Percentiles rank a stretch among this genome's conserved stretches.
phyloP scores from a whole-genome alignment of 2,797 vertebrate genomes.

The Florisuga fusca region DNA sequence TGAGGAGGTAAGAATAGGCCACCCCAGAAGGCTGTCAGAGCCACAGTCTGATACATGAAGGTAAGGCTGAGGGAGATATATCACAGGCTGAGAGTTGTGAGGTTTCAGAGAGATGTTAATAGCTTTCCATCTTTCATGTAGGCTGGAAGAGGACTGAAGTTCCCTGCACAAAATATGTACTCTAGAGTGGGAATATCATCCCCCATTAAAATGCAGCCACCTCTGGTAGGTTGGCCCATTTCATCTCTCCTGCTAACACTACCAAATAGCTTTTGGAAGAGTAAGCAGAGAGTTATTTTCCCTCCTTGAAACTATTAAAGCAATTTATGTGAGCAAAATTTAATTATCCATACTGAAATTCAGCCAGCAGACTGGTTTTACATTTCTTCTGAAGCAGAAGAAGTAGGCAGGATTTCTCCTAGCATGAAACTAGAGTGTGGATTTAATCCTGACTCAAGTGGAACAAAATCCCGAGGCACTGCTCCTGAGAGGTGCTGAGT shows the following conservation, averaged over 20 bases:
- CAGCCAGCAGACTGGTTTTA: not conserved
- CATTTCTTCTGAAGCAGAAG: not conserved
- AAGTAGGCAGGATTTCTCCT: not conserved
- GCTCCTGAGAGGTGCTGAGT: not conserved
- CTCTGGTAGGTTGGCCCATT: not conserved
- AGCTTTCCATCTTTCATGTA: not conserved
- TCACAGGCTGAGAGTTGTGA: not conserved
- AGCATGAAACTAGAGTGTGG: not conserved
- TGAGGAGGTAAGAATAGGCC: not conserved
- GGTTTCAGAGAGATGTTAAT: not conserved
- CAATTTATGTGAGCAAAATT: not conserved
- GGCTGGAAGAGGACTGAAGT: not conserved
- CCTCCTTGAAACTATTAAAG: not conserved
- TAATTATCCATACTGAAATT: constrained; percentile 35
- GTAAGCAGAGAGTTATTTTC: not conserved
- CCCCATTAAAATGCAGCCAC: not conserved
- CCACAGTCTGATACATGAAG: not conserved
- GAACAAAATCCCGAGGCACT: not conserved
- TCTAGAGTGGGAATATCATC: not conserved
- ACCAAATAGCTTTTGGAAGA: not conserved
- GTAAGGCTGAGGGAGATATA: not conserved
- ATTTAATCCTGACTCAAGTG: not conserved
- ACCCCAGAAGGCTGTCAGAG: not conserved
- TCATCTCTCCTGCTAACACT: not conserved
- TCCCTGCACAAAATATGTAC: not conserved